Evolutionary conservation across 2,113 vertebrate genomes (phyloP).

Genomic region (Caracal caracal): DNA sequence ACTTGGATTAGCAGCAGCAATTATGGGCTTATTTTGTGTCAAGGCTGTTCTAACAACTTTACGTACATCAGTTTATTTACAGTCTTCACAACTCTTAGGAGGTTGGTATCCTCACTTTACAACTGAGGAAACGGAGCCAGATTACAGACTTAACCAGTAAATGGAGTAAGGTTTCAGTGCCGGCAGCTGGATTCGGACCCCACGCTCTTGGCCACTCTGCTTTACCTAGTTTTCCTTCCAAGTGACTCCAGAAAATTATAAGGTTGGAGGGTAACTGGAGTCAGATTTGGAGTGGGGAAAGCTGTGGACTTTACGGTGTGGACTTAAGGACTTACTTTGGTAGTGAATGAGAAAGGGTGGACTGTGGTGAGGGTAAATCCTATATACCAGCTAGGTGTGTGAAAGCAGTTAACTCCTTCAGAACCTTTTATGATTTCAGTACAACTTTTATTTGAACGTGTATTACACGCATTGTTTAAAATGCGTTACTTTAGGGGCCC

Average conservation of each 20-base stretch:
- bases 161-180: neutral
- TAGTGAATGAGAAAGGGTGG: too few species aligned
- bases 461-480: too few species aligned
- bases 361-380: too few species aligned
- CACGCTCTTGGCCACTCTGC: neutral
- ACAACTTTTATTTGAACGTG: too few species aligned
- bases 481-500: too few species aligned
- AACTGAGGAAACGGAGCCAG: neutral
- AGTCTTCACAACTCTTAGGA: neutral
- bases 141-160: neutral
- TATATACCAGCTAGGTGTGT: too few species aligned
- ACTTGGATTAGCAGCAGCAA: neutral
- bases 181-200: neutral
- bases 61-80: neutral
- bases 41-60: neutral
- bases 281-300: too few species aligned
- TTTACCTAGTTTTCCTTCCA: neutral
- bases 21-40: neutral
- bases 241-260: neutral
- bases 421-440: too few species aligned
- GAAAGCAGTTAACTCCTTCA: too few species aligned
- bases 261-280: too few species aligned
- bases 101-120: neutral
- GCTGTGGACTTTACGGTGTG: too few species aligned
- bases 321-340: too few species aligned